Conservation (phyloP, 2,797 vertebrate genomes). For the Helostoma temminkii region DNA sequence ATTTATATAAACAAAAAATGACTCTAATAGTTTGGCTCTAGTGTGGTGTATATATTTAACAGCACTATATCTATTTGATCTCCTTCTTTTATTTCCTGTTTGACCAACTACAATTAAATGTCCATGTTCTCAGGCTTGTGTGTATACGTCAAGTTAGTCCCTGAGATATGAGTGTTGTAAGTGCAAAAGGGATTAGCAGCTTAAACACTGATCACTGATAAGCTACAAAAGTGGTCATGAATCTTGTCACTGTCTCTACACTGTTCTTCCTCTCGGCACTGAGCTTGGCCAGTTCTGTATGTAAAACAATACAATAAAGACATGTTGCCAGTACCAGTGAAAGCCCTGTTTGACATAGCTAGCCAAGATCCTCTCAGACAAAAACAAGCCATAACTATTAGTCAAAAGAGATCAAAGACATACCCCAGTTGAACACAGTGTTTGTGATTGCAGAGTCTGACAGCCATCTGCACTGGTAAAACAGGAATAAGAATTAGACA, state of each 20-base stretch:
- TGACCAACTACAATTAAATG: constrained; percentile 24
- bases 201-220: constrained; percentile 77
- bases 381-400: constrained; percentile 80
- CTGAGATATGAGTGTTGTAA: constrained; percentile 71
- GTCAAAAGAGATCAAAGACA: constrained; percentile 82
- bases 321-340: constrained; percentile 49
- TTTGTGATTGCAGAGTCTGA: constrained; percentile 72
- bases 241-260: constrained; percentile 60
- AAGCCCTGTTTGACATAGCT: constrained; percentile 80
- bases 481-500: constrained; percentile 64
- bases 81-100: not conserved
- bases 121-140: constrained; percentile 39
- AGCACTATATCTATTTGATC: not conserved
- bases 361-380: constrained; percentile 72
- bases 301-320: constrained; percentile 55
- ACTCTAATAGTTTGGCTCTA: not conserved
- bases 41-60: constrained; percentile 12
- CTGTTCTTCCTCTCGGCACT: constrained; percentile 52
- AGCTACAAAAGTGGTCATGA: constrained; percentile 65
- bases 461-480: constrained; percentile 73
- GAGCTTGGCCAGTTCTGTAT: constrained; percentile 30
- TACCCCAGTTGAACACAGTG: constrained; percentile 61
- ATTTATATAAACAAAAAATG: not conserved
- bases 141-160: constrained; percentile 47
- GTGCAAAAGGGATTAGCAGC: constrained; percentile 73